Evolutionary conservation across 23 tunicate species (phyloP), one percentile per base, ranked within the genome.

Genomic region (Aplidium turbinatum): DNA sequence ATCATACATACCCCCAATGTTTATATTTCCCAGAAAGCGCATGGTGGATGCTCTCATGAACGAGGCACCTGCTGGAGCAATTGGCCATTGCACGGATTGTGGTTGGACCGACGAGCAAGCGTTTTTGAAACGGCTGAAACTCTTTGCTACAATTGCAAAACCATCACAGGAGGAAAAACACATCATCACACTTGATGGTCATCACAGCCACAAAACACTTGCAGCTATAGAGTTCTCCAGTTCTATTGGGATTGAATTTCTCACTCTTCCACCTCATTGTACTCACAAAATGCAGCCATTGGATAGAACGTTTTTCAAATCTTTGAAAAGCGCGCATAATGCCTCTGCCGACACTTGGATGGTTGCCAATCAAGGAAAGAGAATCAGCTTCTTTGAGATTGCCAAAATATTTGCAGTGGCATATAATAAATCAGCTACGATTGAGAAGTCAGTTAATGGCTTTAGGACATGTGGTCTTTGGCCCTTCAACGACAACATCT

Each of bases 31-130:
- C 23, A 35, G 24, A 35, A 65, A 35, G 50, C 24, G 50, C 3
- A 7, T 65, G 72, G 72, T 65, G 3, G 50, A 36, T 26, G 4
- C 72, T 16, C 27, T 65, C 4, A 65, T 35, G 72, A 36, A 65
- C 22, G 24, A 65, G 36, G 72, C 72, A 3, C 72, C 72, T 9
- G 11, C n/a, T 35, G 72, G 72, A 18, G 72, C 72, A 35, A 38
- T 65, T 65, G 68, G 31, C 16, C 25, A 65, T 38, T 35, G 50
- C 48, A 35, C 72, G 18, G 28, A 36, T 16, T 36, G 50, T 36
- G 72, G 72, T 28, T 65, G 72, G 72, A 65, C 72, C 3, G 72
- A 65, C 5, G 50, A 2, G 4, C 9, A 38, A 35, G 38, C 4
- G 28, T 65, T 65, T 38, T 5, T 65, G 50, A 65, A 7, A 3